Evolutionary conservation across 2,888 invertebrate species (phyloP).

Genomic region (Oligia strigilis): DNA sequence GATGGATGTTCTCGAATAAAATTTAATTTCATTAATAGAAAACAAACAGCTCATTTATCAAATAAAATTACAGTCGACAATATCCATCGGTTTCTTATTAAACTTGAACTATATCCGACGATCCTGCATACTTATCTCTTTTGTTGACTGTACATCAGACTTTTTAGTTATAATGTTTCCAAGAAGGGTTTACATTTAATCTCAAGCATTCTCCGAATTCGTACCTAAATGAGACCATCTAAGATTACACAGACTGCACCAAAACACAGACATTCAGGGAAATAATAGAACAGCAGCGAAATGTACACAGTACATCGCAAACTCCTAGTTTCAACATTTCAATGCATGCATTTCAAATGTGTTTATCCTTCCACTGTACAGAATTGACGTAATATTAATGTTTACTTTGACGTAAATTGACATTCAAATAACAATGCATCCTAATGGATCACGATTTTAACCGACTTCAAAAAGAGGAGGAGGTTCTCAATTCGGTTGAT

Average conservation of each 20-base stretch:
- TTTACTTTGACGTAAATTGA: constrained; percentile 11
- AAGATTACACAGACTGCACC: constrained; percentile 30
- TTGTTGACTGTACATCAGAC: background rate
- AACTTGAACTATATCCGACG: too few relatives aligned
- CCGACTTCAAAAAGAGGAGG: too few relatives aligned
- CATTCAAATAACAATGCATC: constrained; percentile 27
- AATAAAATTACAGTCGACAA: too few relatives aligned
- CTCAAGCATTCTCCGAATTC: constrained; percentile 7
- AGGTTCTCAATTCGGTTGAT: background rate
- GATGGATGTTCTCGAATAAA: too few relatives aligned
- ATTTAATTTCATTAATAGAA: too few relatives aligned
- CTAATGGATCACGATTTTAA: background rate
- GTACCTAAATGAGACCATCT: constrained; percentile 29
- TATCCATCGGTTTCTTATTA: too few relatives aligned
- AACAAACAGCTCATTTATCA: too few relatives aligned
- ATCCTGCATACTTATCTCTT: background rate
- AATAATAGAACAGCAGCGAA: constrained; percentile 39
- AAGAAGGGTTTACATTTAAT: constrained; percentile 2
- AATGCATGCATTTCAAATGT: constrained; percentile 57
- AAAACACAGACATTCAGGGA: constrained; percentile 37
- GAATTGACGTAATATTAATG: constrained; percentile 28
- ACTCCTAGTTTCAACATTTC: constrained; percentile 48
- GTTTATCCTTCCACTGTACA: constrained; percentile 21
- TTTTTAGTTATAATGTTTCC: background rate
- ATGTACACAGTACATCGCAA: constrained; percentile 44